phyloP scores from a whole-genome alignment of 2,113 vertebrate species.

The Lycaon pictus region DNA sequence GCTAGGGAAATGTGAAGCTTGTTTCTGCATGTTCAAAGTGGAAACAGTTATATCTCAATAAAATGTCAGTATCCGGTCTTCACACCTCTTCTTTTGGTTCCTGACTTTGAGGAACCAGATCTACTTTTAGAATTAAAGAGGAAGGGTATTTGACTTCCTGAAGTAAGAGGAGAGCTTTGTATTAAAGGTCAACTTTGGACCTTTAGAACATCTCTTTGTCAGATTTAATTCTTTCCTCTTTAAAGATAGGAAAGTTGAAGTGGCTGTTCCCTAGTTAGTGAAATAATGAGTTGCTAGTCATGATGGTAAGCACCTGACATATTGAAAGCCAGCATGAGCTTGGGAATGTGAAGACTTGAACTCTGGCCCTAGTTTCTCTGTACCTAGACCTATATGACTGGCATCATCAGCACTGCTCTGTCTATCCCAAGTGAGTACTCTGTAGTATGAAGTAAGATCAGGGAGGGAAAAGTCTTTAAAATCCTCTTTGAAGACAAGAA shows the following conservation, averaged over 20 bases:
- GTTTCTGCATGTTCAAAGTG: not conserved
- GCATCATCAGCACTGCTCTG: too few relatives aligned
- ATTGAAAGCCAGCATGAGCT: not conserved
- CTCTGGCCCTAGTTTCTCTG: not conserved
- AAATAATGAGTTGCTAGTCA: not conserved
- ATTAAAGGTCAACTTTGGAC: slow-evolving; percentile 18
- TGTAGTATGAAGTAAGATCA: not conserved
- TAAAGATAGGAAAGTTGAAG: not conserved
- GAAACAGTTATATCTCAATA: not conserved
- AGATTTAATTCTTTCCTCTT: not conserved
- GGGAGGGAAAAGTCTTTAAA: not conserved
- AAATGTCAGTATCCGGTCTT: not conserved
- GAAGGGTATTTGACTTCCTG: not conserved
- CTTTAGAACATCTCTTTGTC: slow-evolving; percentile 1
- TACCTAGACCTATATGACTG: not conserved
- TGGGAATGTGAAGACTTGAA: not conserved
- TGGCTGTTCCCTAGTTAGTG: not conserved
- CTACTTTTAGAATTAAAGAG: slow-evolving; percentile 47
- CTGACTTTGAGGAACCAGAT: slow-evolving; percentile 16
- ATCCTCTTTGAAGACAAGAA: not conserved
- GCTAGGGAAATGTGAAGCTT: not conserved
- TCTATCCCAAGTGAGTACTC: not conserved
- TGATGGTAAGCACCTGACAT: not conserved
- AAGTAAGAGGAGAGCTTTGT: slow-evolving; percentile 38
- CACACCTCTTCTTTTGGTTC: not conserved